Evolutionary conservation across 2,888 invertebrate species (phyloP).

Genomic region (Eristalis tenax): DNA sequence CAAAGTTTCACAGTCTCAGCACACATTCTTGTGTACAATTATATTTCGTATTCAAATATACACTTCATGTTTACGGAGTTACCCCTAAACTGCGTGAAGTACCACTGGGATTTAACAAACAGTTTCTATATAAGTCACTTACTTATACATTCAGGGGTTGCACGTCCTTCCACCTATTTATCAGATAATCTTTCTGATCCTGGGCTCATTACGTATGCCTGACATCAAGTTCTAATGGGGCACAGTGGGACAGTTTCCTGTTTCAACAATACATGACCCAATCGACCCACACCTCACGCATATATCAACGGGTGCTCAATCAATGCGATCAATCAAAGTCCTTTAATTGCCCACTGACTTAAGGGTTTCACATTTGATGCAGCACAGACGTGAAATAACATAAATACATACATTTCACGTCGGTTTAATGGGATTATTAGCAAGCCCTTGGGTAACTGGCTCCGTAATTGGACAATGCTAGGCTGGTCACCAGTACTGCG

Average conservation of each 20-base stretch:
- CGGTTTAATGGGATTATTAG: conserved; percentile 27
- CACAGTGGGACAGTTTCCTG: conserved; percentile 12
- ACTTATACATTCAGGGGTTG: background rate
- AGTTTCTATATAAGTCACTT: background rate
- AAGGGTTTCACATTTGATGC: conserved; percentile 4
- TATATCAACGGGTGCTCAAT: conserved; percentile 35
- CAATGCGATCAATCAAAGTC: conserved; percentile 43
- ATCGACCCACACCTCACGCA: conserved; percentile 2
- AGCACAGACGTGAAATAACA: background rate
- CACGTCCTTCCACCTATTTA: background rate
- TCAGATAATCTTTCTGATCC: background rate
- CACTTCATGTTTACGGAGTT: background rate
- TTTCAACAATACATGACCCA: background rate
- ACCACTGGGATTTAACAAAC: background rate
- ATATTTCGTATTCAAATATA: background rate
- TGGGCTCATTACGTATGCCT: conserved; percentile 27
- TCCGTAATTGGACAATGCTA: background rate
- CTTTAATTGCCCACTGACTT: conserved; percentile 9
- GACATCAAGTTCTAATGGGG: conserved; percentile 9
- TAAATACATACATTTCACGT: conserved; percentile 12
- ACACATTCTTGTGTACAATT: background rate
- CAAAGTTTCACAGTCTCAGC: background rate
- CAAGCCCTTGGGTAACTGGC: background rate
- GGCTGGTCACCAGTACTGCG: background rate
- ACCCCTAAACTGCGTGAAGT: background rate